Base-by-base conservation (phyloP, 2,888 invertebrate genomes). In the Megalurothrips usitatus region DNA sequence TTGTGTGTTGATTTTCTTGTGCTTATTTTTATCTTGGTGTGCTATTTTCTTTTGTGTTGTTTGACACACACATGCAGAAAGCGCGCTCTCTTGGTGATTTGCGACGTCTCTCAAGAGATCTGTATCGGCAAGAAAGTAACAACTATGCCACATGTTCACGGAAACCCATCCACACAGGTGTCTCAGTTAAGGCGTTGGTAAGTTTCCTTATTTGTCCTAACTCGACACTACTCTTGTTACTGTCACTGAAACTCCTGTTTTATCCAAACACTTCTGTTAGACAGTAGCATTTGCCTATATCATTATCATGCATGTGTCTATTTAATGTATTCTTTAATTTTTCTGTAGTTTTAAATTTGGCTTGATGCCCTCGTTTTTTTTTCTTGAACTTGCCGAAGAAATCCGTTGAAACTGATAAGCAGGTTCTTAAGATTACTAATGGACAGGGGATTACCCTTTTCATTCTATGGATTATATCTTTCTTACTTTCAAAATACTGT, bases 141-240 rank as follows among this genome's bases (percentile, higher is more conserved):
- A 75, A n/a, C n/a, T 82, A 81, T 78, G 80, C 82, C 23, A 82
- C 81, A 48, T 80, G 80, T 52, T 80, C 79, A 49, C 83, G 81
- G 68, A 81, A 81, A 79, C 81, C 85, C 85, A 89, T 90, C 84
- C 90, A 90, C 87, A 88, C 88, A 84, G 90, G 90, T 85, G 91
- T 91, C 82, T 91, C 90, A 85, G 91, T 91, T 84, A 89, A 89
- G 87, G 88, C 89, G 84, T 89, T 91, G 89, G 91, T 91, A 90
- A 91, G 91, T 83, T 68, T 81, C 34, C 75, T 47, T 12, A 75
- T 75, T 75, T 75, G 23, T 75, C 10, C 68, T 58, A 17, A 17
- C 17, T 58, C 17, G 6, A 8, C 17, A 17, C n/a, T 6, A 58
- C 17, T 58, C 6, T 58, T 8, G 6, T 17, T n/a, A 14, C 14